Conservation (phyloP, 2,113 vertebrate species). For the Tragelaphus buxtoni region DNA sequence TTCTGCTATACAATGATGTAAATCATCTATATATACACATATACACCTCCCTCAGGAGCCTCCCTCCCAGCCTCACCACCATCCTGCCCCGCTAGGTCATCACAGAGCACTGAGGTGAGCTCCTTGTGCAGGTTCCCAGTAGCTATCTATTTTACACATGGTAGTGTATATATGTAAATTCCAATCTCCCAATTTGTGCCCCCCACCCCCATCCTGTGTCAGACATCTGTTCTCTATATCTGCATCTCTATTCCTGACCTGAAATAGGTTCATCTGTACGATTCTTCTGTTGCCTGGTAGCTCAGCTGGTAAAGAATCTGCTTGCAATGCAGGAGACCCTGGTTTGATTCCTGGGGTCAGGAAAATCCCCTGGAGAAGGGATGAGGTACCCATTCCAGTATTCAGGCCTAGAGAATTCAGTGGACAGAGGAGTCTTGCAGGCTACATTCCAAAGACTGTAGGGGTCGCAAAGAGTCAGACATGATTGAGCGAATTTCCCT, state of each 20-base stretch:
- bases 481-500: not conserved
- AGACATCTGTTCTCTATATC: not conserved
- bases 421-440: not conserved
- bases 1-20: not conserved
- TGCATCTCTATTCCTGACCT: not conserved
- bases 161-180: not conserved
- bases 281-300: not conserved
- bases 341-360: not conserved
- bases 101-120: not conserved
- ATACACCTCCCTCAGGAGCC: not conserved
- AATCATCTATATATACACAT: not conserved
- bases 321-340: not conserved
- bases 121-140: not conserved
- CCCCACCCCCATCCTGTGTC: not conserved
- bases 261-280: not conserved
- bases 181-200: not conserved
- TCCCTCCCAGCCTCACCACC: not conserved
- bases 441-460: not conserved
- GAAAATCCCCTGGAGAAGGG: not conserved
- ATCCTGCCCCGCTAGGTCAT: not conserved
- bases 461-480: not conserved
- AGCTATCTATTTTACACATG: not conserved
- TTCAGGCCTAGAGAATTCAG: not conserved
- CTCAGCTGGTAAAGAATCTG: not conserved
- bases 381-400: not conserved